phyloP scores from a whole-genome alignment of 2,113 vertebrate species.

The Eptesicus fuscus region DNA sequence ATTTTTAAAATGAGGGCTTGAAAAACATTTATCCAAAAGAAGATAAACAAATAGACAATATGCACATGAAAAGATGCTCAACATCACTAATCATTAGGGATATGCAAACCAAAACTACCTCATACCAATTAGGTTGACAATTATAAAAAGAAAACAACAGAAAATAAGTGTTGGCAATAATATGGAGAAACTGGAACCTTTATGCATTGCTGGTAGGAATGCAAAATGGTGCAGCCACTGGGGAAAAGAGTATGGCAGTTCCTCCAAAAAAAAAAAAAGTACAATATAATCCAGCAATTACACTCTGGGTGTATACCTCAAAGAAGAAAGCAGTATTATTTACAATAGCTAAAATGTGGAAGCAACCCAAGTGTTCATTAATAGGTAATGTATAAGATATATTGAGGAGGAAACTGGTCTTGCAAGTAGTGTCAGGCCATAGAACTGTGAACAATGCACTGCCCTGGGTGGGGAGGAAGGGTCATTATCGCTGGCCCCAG shows the following conservation, averaged over 20 bases:
- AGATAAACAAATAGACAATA: too few relatives aligned
- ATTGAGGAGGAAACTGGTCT: too few relatives aligned
- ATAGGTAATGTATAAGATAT: neutral
- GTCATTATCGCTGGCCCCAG: too few relatives aligned
- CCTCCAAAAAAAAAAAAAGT: neutral
- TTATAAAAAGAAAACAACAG: neutral
- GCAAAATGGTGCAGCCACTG: neutral
- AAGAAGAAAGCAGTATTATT: neutral
- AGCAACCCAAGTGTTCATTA: neutral
- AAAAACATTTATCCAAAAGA: too few relatives aligned
- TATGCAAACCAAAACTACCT: constrained; percentile 7
- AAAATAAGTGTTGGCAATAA: constrained; percentile 16
- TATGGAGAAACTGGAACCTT: neutral
- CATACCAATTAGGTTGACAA: neutral
- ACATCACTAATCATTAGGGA: neutral
- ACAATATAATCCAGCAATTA: neutral
- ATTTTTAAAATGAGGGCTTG: too few relatives aligned
- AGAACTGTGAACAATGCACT: too few relatives aligned
- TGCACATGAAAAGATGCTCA: too few relatives aligned
- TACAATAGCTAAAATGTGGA: neutral
- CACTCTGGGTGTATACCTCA: neutral
- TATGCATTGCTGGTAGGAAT: neutral
- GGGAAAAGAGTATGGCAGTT: neutral
- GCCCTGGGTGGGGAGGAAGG: too few relatives aligned
- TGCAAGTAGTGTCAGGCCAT: too few relatives aligned